Evolutionary conservation across 1,140 invertebrate genomes (phyloP).

Genomic region (Dufourea novaeangliae): DNA sequence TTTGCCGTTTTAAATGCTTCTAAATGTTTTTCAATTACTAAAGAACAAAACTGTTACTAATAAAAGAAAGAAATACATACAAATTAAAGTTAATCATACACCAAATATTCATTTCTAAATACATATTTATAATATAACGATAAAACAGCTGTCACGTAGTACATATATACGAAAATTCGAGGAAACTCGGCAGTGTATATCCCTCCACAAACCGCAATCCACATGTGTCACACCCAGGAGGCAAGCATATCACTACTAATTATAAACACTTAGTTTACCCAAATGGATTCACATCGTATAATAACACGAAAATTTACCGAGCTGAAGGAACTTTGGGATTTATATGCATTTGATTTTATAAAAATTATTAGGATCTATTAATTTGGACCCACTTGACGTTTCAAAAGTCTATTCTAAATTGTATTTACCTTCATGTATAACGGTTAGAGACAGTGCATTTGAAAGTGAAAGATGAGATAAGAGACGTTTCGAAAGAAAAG

Average conservation of each 20-base stretch:
- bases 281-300: neutral
- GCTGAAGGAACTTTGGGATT: too few species aligned
- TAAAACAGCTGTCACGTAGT: neutral
- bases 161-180: neutral
- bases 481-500: too few species aligned
- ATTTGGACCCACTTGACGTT: too few species aligned
- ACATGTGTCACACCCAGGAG: slow-evolving; percentile 3
- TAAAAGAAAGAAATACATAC: neutral
- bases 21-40: too few species aligned
- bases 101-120: neutral
- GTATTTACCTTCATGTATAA: too few species aligned
- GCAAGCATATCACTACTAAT: neutral
- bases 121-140: neutral
- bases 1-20: too few species aligned
- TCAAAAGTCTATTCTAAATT: too few species aligned
- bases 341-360: too few species aligned
- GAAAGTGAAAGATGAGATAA: too few species aligned
- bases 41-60: neutral
- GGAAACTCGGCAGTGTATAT: neutral
- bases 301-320: too few species aligned
- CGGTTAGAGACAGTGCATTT: too few species aligned
- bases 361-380: too few species aligned
- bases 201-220: slow-evolving; percentile 5
- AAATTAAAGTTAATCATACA: neutral
- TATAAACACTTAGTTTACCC: neutral